These are phyloP conservation scores for Seriola quinqueradiata DNA, from an alignment of 2,113 vertebrate genomes.

Conservation along the genomic window DNA sequence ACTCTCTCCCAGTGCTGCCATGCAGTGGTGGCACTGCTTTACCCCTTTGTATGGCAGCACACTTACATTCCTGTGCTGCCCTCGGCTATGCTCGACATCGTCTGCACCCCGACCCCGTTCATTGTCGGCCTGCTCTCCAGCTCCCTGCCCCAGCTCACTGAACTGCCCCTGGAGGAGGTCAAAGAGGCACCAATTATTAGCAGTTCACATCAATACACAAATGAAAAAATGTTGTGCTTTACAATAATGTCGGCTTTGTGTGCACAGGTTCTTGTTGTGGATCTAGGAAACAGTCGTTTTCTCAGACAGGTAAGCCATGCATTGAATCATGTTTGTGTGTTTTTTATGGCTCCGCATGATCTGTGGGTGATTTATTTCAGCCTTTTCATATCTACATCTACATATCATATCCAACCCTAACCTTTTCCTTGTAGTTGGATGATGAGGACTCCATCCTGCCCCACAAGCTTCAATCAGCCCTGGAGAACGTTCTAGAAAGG, in stretches of 20 bases:
- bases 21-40: constrained; percentile 90
- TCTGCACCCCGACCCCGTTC: constrained; percentile 95
- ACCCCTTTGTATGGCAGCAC: constrained; percentile 91
- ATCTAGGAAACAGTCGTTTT: constrained; percentile 90
- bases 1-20: constrained; percentile 94
- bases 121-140: constrained; percentile 93
- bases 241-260: background rate
- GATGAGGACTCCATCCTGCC: constrained; percentile 94
- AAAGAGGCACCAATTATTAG: constrained; percentile 40
- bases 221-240: background rate
- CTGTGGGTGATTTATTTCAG: background rate
- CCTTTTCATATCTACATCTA: background rate
- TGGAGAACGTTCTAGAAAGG: constrained; percentile 91
- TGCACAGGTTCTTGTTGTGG: constrained; percentile 90
- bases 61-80: constrained; percentile 96
- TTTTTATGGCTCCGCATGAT: background rate
- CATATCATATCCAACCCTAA: background rate
- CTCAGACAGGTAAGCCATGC: constrained; percentile 87
- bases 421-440: constrained; percentile 85
- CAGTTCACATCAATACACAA: background rate
- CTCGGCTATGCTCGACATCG: constrained; percentile 94
- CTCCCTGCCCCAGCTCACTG: constrained; percentile 90
- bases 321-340: background rate
- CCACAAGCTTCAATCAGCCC: constrained; percentile 89
- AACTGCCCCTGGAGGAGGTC: constrained; percentile 93